Conservation (phyloP, 2,797 vertebrate genomes). For the Argentina silus region DNA sequence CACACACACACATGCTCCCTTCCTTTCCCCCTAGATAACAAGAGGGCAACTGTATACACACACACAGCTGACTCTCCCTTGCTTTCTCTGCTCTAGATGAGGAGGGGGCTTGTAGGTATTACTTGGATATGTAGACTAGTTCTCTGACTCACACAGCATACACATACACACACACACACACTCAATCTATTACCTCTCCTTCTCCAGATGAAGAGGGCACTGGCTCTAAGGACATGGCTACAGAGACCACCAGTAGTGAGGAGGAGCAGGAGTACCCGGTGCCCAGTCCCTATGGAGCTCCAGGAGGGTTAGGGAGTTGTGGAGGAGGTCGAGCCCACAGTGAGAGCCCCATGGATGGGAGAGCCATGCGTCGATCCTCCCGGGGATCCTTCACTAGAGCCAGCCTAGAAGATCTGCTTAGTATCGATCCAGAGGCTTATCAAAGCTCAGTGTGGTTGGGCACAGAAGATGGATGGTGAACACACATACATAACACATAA, state of each 20-base stretch:
- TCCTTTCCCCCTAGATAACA: no score
- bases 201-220: slow-evolving; percentile 87
- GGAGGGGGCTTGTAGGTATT: no score
- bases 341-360: slow-evolving; percentile 88
- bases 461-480: slow-evolving; percentile 95
- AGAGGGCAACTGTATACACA: not conserved
- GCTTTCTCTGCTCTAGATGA: not conserved
- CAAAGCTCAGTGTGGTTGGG: slow-evolving; percentile 99
- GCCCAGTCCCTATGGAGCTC: slow-evolving; percentile 74
- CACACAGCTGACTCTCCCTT: not conserved
- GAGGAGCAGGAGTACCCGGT: slow-evolving; percentile 94
- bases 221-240: slow-evolving; percentile 87
- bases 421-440: slow-evolving; percentile 91
- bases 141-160: not conserved
- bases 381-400: slow-evolving; percentile 92
- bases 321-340: slow-evolving; percentile 65
- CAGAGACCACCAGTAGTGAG: slow-evolving; percentile 95
- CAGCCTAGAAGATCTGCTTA: slow-evolving; percentile 94
- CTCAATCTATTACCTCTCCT: not conserved
- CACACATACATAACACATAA: not conserved
- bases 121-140: no score
- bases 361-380: slow-evolving; percentile 91
- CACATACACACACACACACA: not conserved
- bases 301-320: slow-evolving; percentile 57
- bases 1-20: not conserved